Evolutionary conservation across 2,113 vertebrate species (phyloP), one percentile per base, ranked within the genome.

Genomic region (Prionailurus bengalensis): DNA sequence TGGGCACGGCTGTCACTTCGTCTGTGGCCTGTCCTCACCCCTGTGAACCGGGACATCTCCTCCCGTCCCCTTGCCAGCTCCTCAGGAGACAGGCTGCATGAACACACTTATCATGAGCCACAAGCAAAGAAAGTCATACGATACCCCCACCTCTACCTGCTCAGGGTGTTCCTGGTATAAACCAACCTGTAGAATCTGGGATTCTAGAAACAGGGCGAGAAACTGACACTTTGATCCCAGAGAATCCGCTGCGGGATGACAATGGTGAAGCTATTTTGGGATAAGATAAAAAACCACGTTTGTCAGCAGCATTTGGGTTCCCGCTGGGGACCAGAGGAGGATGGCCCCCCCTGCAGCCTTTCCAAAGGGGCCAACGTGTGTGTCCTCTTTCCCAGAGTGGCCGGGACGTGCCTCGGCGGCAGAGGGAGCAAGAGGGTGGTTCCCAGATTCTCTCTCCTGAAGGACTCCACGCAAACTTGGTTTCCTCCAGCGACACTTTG

Each of bases 311-410:
- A 66, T 21, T 33, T 17, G 15, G n/a, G 39, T 25, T 92, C 71
- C 89, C 70, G 19, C 15, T 13, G 11, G 51, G 1, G 16, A 25
- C 45, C 76, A 83, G 86, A 27, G 21, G 55, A 48, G 61, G n/a
- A 51, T 36, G 42, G 42, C 29, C 7, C 5, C 7, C 42, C 63
- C 36, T 33, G 25, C 58, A 42, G 55, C 76, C 81, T 79, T 78
- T 66, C 88, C 36, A 45, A 11, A 0, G 4, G 11, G 84, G 79
- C 39, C 73, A 74, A 39, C 3, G 31, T 63, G 58, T 48, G 85
- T 7, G 19, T 53, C 16, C 87, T 73, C 73, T 76, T 95, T 92
- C 90, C 78, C 88, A 85, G 93, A 96, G 95, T 42, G 25, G 80
- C 61, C 2, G 33, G 36, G 48, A 58, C 66, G 31, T 80, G 61